Base-by-base conservation (phyloP, 2,888 invertebrate genomes). In the Helicoverpa assulta region DNA sequence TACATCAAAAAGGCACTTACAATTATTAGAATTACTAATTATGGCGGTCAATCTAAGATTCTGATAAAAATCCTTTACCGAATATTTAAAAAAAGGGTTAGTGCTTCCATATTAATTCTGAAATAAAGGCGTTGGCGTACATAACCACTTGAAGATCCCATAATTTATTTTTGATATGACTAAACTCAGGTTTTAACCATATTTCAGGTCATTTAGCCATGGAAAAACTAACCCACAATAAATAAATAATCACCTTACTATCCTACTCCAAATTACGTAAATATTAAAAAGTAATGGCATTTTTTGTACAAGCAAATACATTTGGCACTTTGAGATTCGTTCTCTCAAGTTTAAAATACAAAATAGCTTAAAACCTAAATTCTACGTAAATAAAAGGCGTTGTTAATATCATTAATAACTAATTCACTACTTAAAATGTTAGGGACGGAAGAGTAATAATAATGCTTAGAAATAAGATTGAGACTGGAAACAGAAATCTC, bases 291-390 rank as follows among this genome's bases (percentile, higher is more conserved):
- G 78, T 83, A 88, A 92, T 91, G 91, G 91, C 93, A 91, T 86
- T 83, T 89, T 90, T 93, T 92, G 89, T 93, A 93, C 91, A 91
- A 91, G 88, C 89, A 88, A 33, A 88, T 80, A 73, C 83, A 85
- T 93, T 93, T 94, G 93, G 94, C 93, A 94, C 93, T 85, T 83
- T 79, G 92, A 93, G 91, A 92, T 78, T 88, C 78, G 70, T 53
- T 72, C 52, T 84, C 83, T 82, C 76, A 82, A 65, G 70, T 71
- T 73, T 62, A 63, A 71, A 70, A 62, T 76, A 81, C 8, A 72
- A 67, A 64, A 73, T 62, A 37, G 62, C 75, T 78, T 78, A 73
- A 5, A 14, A 56, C 57, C 62, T 67, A 80, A 0, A 14, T 26
- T 54, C 8, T 54, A 62, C 6, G 26, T 55, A 55, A 73, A 67